Evolutionary conservation across 2,113 vertebrate genomes (phyloP).

Genomic region (Aptenodytes forsteri): DNA sequence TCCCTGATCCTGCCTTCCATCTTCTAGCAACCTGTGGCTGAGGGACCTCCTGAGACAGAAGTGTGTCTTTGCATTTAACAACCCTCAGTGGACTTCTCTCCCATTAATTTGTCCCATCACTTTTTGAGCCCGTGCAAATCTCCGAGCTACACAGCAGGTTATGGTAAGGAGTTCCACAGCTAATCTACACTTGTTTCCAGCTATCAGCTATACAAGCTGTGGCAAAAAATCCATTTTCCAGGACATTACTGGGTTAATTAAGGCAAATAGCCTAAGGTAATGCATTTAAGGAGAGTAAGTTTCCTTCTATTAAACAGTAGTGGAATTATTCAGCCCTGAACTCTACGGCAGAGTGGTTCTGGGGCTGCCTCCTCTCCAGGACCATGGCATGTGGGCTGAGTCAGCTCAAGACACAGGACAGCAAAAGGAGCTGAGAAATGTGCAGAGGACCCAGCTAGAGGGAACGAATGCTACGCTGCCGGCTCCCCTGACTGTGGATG

Average conservation of each 20-base stretch:
- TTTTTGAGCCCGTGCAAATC: background rate
- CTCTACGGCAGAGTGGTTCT: accelerated
- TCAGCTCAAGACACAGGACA: background rate
- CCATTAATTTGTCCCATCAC: background rate
- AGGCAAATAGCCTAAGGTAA: background rate
- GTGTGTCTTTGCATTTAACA: background rate
- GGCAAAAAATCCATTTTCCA: background rate
- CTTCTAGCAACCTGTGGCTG: background rate
- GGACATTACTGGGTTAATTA: background rate
- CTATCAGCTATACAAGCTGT: background rate
- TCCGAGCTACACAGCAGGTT: accelerated
- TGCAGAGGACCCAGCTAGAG: accelerated
- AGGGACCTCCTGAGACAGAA: background rate
- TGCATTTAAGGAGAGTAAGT: background rate
- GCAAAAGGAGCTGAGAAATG: background rate
- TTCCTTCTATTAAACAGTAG: background rate
- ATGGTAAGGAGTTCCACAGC: background rate
- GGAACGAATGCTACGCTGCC: accelerated
- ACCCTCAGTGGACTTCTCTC: background rate
- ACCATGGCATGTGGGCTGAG: accelerated
- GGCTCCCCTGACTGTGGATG: accelerated
- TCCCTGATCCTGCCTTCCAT: background rate
- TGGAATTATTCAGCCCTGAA: background rate
- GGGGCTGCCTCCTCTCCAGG: background rate
- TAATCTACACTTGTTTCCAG: background rate